Evolutionary conservation across 2,797 vertebrate genomes (phyloP).

Genomic region (Stomatorhinus walkeri): DNA sequence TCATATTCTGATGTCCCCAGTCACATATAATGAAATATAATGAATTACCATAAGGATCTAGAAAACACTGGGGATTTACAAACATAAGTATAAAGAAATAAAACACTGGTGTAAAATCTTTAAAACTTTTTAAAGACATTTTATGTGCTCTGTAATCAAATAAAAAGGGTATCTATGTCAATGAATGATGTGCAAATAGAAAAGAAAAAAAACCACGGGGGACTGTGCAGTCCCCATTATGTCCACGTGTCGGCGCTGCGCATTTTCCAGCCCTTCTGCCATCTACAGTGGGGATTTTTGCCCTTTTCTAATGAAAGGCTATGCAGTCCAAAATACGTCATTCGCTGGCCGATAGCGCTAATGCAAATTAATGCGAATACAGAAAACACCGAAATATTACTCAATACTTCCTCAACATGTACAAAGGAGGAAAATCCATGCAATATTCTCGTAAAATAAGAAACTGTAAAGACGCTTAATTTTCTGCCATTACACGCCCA

Average conservation of each 20-base stretch:
- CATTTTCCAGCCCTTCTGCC: not conserved
- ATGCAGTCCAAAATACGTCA: constrained; percentile 10
- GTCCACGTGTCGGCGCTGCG: not conserved
- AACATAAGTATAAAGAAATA: not conserved
- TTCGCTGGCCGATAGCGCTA: not conserved
- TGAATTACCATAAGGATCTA: not conserved
- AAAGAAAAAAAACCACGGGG: not conserved
- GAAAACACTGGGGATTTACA: not conserved
- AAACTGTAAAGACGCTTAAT: not conserved
- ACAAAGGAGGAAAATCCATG: not conserved
- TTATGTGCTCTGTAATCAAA: not conserved
- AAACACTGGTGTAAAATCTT: not conserved
- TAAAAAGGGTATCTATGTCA: not conserved
- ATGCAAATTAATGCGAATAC: not conserved
- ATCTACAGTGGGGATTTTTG: not conserved
- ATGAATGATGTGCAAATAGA: not conserved
- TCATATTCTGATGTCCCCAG: not conserved
- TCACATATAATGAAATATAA: not conserved
- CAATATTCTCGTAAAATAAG: not conserved
- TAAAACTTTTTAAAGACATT: not conserved
- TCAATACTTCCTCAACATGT: not conserved
- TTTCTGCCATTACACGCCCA: not conserved
- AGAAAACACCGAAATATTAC: not conserved
- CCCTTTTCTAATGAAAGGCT: not conserved
- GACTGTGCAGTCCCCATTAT: not conserved